These are phyloP conservation scores for Cantharis flavilabris DNA, from an alignment of 2,888 invertebrate species.

Conservation along the genomic window DNA sequence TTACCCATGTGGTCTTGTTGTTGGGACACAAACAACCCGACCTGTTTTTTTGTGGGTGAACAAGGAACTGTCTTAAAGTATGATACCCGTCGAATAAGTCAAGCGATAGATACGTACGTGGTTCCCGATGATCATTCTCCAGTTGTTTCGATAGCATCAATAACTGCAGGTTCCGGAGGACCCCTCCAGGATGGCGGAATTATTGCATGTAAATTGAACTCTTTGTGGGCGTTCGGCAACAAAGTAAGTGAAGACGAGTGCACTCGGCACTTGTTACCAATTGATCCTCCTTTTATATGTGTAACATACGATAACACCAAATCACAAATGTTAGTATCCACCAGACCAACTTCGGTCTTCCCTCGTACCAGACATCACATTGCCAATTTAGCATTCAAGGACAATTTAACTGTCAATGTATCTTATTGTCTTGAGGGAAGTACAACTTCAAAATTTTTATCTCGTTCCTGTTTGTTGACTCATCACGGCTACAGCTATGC, in stretches of 20 bases:
- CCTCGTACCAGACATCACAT: constrained; percentile 62
- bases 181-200: constrained; percentile 64
- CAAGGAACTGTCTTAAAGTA: constrained; percentile 75
- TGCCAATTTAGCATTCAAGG: constrained; percentile 54
- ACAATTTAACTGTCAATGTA: constrained; percentile 59
- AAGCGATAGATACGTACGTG: constrained; percentile 46
- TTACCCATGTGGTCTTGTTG: constrained; percentile 85
- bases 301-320: constrained; percentile 69
- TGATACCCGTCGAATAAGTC: constrained; percentile 69
- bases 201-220: constrained; percentile 74
- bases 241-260: constrained; percentile 40
- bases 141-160: constrained; percentile 66
- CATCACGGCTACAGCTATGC: constrained; percentile 65
- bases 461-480: constrained; percentile 65
- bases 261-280: constrained; percentile 60
- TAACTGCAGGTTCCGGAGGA: constrained; percentile 56
- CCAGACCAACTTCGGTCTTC: constrained; percentile 65
- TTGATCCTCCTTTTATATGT: constrained; percentile 78
- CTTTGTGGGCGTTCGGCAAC: constrained; percentile 68
- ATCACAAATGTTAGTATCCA: constrained; percentile 71
- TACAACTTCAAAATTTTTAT: constrained; percentile 67
- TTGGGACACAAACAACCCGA: constrained; percentile 72
- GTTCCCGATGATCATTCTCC: constrained; percentile 68
- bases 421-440: constrained; percentile 71
- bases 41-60: constrained; percentile 77